A percentile compares a stretch with the other conserved stretches of the same genome.
Conservation (phyloP, 1,140 invertebrate genomes). For the Pteromalus puparum region DNA sequence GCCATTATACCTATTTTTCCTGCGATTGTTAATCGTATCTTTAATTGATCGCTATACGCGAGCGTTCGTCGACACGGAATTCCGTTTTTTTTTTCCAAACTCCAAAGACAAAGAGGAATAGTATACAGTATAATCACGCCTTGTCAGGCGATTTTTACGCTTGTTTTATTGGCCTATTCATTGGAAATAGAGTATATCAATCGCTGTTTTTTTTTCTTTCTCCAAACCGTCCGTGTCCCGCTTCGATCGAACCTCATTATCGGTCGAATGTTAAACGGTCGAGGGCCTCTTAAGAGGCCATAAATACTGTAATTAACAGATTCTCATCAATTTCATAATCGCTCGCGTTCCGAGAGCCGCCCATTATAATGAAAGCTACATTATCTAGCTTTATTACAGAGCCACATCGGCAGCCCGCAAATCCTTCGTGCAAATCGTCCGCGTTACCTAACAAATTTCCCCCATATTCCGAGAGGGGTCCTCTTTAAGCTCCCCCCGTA, state of each 20-base stretch:
- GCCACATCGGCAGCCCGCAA: background rate
- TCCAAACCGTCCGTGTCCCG: background rate
- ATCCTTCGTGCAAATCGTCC: conserved; percentile 37
- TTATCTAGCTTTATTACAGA: conserved; percentile 38
- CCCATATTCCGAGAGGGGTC: background rate
- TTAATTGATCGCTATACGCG: no score
- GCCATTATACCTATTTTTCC: background rate
- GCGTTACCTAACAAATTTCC: conserved; percentile 35
- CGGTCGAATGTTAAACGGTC: conserved; percentile 15
- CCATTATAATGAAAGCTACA: conserved; percentile 41
- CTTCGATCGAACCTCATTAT: conserved; percentile 36
- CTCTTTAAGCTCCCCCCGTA: no score
- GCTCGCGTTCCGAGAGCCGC: conserved; percentile 11
- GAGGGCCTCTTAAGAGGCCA: background rate
- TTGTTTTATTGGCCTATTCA: background rate
- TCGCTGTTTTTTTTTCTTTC: background rate
- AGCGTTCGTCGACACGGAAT: background rate
- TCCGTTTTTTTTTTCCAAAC: background rate
- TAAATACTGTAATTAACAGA: conserved; percentile 51
- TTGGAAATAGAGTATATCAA: conserved; percentile 13
- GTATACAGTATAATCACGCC: no score
- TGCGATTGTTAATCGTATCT: no score
- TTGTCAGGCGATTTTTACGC: background rate
- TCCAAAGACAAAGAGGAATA: background rate
- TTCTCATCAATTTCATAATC: conserved; percentile 50